phyloP scores from a whole-genome alignment of 2,888 invertebrate genomes.

The Idaea aversata region DNA sequence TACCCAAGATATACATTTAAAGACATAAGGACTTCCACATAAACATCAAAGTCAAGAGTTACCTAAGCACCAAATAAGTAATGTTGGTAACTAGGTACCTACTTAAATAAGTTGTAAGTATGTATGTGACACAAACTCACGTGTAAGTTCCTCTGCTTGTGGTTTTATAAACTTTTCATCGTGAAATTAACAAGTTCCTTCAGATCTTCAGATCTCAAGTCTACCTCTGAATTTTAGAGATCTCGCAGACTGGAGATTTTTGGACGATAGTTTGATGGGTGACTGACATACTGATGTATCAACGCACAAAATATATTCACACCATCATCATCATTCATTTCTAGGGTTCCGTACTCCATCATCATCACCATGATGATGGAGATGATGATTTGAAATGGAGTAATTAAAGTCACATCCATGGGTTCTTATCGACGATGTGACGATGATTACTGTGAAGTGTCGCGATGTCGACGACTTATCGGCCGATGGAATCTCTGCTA shows the following conservation, averaged over 20 bases:
- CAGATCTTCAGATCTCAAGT: background rate
- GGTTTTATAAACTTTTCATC: background rate
- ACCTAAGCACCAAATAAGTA: background rate
- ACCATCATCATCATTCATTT: too few relatives aligned
- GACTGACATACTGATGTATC: too few relatives aligned
- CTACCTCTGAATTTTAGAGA: background rate
- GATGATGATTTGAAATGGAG: too few relatives aligned
- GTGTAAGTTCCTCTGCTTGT: background rate
- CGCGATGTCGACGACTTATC: background rate
- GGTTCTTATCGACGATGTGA: too few relatives aligned
- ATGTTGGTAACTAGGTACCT: background rate
- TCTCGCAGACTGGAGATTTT: background rate
- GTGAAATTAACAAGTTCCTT: background rate
- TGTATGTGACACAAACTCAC: background rate
- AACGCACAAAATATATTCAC: too few relatives aligned
- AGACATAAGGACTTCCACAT: too few relatives aligned
- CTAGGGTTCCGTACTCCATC: too few relatives aligned
- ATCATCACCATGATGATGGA: too few relatives aligned
- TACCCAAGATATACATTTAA: too few relatives aligned
- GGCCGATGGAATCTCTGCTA: background rate
- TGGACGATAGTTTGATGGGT: background rate
- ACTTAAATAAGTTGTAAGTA: background rate
- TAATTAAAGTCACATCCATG: too few relatives aligned
- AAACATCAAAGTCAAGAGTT: background rate
- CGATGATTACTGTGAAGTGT: background rate